Conservation (phyloP, 2,113 vertebrate genomes). For the Perca flavescens region DNA sequence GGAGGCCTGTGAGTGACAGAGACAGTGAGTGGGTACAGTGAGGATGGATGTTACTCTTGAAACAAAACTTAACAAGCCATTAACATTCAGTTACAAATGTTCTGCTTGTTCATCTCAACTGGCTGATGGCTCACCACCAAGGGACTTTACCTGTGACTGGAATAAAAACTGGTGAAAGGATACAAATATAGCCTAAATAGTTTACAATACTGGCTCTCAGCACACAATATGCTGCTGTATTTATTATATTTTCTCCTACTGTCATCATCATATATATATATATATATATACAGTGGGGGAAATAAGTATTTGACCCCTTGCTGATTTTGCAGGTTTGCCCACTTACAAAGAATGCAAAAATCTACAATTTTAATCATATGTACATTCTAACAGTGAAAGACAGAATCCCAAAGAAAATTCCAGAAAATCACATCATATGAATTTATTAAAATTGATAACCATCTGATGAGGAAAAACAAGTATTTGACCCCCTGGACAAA, state of each 20-base stretch:
- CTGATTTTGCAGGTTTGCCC: too few relatives aligned
- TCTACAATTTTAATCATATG: too few relatives aligned
- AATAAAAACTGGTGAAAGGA: slow-evolving; percentile 75
- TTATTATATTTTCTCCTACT: not conserved
- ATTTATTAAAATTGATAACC: too few relatives aligned
- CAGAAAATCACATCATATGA: too few relatives aligned
- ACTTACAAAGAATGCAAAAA: too few relatives aligned
- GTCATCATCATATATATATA: too few relatives aligned
- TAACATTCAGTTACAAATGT: slow-evolving; percentile 86
- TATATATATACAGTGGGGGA: too few relatives aligned
- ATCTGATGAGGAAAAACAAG: too few relatives aligned
- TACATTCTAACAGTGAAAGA: too few relatives aligned
- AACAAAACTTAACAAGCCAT: slow-evolving; percentile 70
- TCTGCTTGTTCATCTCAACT: slow-evolving; percentile 85
- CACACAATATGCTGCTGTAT: not conserved
- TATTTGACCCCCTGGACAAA: too few relatives aligned
- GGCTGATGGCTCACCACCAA: slow-evolving; percentile 81
- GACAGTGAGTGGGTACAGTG: not conserved
- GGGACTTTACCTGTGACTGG: slow-evolving; percentile 81
- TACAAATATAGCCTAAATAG: not conserved
- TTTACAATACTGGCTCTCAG: not conserved
- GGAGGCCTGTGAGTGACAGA: not conserved
- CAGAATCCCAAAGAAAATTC: too few relatives aligned
- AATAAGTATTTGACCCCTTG: too few relatives aligned
- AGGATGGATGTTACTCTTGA: slow-evolving; percentile 52